Conservation (phyloP, 1,140 invertebrate genomes). For the Sitodiplosis mosellana region DNA sequence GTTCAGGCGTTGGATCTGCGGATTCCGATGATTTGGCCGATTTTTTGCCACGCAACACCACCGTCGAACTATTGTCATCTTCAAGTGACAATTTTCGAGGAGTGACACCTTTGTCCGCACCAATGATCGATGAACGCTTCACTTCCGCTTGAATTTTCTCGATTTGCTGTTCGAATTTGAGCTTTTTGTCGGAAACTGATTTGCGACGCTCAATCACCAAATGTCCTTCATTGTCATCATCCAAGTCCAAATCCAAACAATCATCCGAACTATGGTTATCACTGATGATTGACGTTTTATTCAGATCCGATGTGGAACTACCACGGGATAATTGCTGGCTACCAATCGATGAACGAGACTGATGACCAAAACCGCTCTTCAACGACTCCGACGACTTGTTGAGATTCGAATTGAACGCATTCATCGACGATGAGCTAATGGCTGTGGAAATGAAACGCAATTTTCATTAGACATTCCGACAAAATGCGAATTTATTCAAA, state of each 20-base stretch:
- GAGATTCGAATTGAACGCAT: no score
- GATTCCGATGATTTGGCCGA: constrained; percentile 16
- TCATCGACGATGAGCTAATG: constrained; percentile 7
- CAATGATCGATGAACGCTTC: constrained; percentile 5
- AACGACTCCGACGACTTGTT: no score
- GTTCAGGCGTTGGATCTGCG: constrained; percentile 38
- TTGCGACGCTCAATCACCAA: constrained; percentile 13
- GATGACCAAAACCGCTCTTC: no score
- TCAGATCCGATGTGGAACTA: no score
- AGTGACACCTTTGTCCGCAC: constrained; percentile 8
- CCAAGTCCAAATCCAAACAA: no score
- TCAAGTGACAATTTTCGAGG: constrained; percentile 10
- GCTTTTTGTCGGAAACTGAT: constrained; percentile 15
- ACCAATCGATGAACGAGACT: no score
- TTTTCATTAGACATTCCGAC: no score
- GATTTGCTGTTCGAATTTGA: constrained; percentile 12
- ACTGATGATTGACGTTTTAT: no score
- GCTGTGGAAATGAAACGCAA: constrained; percentile 8
- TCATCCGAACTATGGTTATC: no score
- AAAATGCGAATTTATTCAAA: no score
- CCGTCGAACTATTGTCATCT: constrained; percentile 11
- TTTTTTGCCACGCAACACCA: constrained; percentile 31
- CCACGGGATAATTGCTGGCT: no score
- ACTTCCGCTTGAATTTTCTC: constrained; percentile 14
- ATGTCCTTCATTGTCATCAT: neutral